Evolutionary conservation across 2,888 invertebrate species (phyloP), one percentile per base, ranked within the genome.

Genomic region (Lithophane socia): DNA sequence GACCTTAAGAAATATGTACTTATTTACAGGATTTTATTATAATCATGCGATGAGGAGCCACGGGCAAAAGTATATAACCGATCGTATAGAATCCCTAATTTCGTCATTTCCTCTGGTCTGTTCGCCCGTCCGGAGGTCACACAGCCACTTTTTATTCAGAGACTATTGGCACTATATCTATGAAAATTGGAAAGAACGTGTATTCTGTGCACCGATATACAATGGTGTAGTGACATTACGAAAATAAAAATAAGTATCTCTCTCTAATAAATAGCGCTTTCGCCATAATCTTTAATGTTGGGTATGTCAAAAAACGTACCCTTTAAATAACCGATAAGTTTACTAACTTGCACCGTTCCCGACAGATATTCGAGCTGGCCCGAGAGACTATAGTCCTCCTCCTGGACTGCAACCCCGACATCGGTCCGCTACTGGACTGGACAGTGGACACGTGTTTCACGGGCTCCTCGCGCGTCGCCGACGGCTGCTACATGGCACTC

Each of bases 391-490:
- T 99, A 47, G 98, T 99, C 3, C 97, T 99, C 66, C 96, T 99
- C 66, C 96, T 99, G 85, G 99, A 99, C 94, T 99, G 99, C 91
- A 99, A 99, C 96, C 98, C 99, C 0, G 99, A 99, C 93, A 98
- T 98, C 86, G 98, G 99, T 0, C 97, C 98, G 9, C 96, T 99
- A 72, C 96, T 99, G 65, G 99, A 99, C 95, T 99, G 99, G 99
- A 98, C 99, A 1, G 99, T 99, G 69, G 99, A 99, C 96, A 98
- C 99, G 77, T 99, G 99, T 94, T 99, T 99, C 94, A 99, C 99
- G 0, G 99, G 99, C 10, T 95, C 98, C 12, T 98, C 98, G 3
- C 98, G 98, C 85, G 99, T 99, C 60, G 99, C 99, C 2, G 99
- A 99, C 94, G 99, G 99, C 2, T 99, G 99, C 93, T 99, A 99